These are phyloP conservation scores for Corythoichthys haematopterus DNA, from an alignment of 2,113 vertebrate species.

Conservation along the genomic window DNA sequence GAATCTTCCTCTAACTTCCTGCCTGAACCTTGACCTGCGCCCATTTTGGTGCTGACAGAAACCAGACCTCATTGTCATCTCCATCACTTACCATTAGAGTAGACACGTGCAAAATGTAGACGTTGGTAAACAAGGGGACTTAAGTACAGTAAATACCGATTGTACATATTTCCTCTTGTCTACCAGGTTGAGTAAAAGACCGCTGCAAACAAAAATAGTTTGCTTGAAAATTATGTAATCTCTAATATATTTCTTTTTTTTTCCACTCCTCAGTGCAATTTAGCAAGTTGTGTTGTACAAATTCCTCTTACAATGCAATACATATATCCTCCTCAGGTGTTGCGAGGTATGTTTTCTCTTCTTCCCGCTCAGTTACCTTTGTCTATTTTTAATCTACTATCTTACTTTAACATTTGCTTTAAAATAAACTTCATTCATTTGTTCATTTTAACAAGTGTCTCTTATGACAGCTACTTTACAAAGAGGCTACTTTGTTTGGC, in stretches of 20 bases:
- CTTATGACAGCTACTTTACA: slow-evolving; percentile 19
- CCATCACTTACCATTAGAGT: slow-evolving; percentile 24
- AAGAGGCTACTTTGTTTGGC: slow-evolving; percentile 1
- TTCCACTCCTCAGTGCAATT: slow-evolving; percentile 5
- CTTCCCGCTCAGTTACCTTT: too few relatives aligned
- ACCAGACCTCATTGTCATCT: slow-evolving; percentile 51
- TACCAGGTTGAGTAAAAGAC: not conserved
- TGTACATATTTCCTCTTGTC: not conserved
- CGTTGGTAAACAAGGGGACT: not conserved
- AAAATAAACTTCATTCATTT: too few relatives aligned
- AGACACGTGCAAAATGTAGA: slow-evolving; percentile 13
- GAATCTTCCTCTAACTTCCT: slow-evolving; percentile 53
- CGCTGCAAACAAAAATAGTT: not conserved
- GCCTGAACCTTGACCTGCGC: slow-evolving; percentile 52
- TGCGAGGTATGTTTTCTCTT: too few relatives aligned
- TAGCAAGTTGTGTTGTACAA: slow-evolving; percentile 39
- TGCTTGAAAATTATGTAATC: slow-evolving; percentile 3
- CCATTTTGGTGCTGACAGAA: slow-evolving; percentile 52
- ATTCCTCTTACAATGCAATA: slow-evolving; percentile 30
- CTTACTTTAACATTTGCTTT: too few relatives aligned
- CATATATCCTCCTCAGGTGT: slow-evolving; percentile 8
- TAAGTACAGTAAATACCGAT: not conserved
- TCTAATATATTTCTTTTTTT: slow-evolving; percentile 7
- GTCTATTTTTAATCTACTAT: too few relatives aligned
- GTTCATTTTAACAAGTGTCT: not conserved